Conservation (phyloP, 2,888 invertebrate genomes). For the Zygothrica quintamaculata region DNA sequence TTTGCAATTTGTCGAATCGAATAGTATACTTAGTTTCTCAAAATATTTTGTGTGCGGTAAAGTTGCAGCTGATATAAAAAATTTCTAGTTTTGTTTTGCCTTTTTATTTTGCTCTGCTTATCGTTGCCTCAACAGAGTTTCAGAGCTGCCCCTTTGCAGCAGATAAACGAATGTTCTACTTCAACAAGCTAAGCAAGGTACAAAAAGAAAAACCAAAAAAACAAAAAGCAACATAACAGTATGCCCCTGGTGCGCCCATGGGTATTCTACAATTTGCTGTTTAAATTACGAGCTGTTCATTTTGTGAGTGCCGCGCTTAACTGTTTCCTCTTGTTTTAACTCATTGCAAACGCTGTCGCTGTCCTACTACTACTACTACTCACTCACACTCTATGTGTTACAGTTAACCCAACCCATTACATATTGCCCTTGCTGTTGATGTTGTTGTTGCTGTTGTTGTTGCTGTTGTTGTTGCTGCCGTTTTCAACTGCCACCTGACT, state of each 20-base stretch:
- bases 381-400: background rate
- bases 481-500: slow-evolving; percentile 26
- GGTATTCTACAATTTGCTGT: slow-evolving; percentile 54
- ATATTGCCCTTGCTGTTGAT: background rate
- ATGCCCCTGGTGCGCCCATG: slow-evolving; percentile 17
- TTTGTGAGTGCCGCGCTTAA: slow-evolving; percentile 71
- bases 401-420: background rate
- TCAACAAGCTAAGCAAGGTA: slow-evolving; percentile 29
- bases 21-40: slow-evolving; percentile 36
- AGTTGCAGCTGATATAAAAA: slow-evolving; percentile 9
- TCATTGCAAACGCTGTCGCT: slow-evolving; percentile 49
- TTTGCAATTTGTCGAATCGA: slow-evolving; percentile 33
- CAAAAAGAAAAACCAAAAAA: background rate
- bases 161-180: slow-evolving; percentile 4
- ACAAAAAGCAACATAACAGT: slow-evolving; percentile 14
- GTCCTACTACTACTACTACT: slow-evolving; percentile 14
- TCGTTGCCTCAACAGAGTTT: slow-evolving; percentile 23
- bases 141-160: slow-evolving; percentile 14
- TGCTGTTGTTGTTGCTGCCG: background rate
- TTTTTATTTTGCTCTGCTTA: slow-evolving; percentile 28
- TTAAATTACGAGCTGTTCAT: slow-evolving; percentile 78
- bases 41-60: slow-evolving; percentile 32
- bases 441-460: too few species aligned
- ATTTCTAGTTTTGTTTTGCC: slow-evolving; percentile 12
- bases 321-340: slow-evolving; percentile 66